Evolutionary conservation across 2,113 vertebrate species (phyloP), one percentile per base, ranked within the genome.

Genomic region (Neolamprologus toae): DNA sequence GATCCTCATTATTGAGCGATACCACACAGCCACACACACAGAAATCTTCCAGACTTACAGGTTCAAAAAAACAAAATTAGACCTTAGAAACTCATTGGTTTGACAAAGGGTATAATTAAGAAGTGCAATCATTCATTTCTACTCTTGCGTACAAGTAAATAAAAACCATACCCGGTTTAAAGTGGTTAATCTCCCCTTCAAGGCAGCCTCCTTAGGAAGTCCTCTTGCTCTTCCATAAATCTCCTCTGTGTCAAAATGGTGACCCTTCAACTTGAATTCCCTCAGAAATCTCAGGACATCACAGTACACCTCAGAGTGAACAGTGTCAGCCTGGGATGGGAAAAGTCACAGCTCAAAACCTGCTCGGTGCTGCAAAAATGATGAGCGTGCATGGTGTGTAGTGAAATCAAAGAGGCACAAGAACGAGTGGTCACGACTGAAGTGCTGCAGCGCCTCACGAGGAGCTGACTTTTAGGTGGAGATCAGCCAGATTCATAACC

Each of bases 1-100:
- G 94, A 96, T 2, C 95, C 97, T 14, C 97, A 97, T 8, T 97
- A 97, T 94, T 98, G 91, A 96, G 31, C 16, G 7, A 51, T 35
- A 21, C 17, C 83, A 31, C 71, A 16, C 19, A 78, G 45, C 55
- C 7, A 59, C 53, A 63, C 73, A 45, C 45, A 55, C n/a, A 54
- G 47, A 73, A 73, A 45, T 73, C 37, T 23, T 73, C 40, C 23
- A 49, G 23, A 49, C 23, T 78, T 78, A 78, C 73, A 82, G 23
- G 37, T 40, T 31, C 17, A 59, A 31, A 31, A n/a, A 47, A 26
- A 21, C 19, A 4, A 45, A 14, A 31, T 61, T 47, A 47, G 54
- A 59, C 4, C 21, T 42, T 61, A 31, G 54, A 47, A 82, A 61
- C 55, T 78, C 4, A 0, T 51, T 49, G 10, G 26, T 78, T 19